A percentile compares a stretch with the other conserved stretches of the same genome.
phyloP scores from a whole-genome alignment of 1,140 invertebrate genomes.

The Drepana arcuata region DNA sequence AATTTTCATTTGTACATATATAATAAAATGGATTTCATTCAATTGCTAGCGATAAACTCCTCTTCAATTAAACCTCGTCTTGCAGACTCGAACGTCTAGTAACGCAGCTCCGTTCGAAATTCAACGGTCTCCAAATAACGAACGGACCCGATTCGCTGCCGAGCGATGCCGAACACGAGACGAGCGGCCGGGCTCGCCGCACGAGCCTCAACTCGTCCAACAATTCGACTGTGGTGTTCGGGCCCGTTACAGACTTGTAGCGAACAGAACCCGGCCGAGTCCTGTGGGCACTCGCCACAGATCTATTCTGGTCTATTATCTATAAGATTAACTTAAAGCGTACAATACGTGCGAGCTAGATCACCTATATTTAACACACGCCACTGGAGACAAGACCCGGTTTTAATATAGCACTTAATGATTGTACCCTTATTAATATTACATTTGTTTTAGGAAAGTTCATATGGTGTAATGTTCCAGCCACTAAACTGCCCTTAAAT shows the following conservation, averaged over 20 bases:
- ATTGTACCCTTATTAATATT: too few relatives aligned
- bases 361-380: background rate
- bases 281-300: slow-evolving; percentile 22
- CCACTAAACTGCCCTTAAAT: background rate
- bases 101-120: slow-evolving; percentile 65
- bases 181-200: slow-evolving; percentile 27
- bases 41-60: background rate
- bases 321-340: slow-evolving; percentile 12
- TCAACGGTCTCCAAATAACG: slow-evolving; percentile 43
- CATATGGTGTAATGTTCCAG: background rate
- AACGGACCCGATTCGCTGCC: slow-evolving; percentile 52
- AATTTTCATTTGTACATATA: background rate
- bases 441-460: background rate
- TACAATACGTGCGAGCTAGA: background rate
- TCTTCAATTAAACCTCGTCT: slow-evolving; percentile 18
- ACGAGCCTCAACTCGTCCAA: slow-evolving; percentile 43
- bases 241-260: slow-evolving; percentile 69
- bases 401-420: too few relatives aligned
- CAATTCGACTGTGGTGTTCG: slow-evolving; percentile 56
- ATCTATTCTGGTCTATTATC: slow-evolving; percentile 36
- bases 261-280: slow-evolving; percentile 35
- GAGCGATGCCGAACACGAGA: slow-evolving; percentile 49
- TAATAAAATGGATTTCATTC: background rate
- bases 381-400: too few relatives aligned
- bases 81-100: slow-evolving; percentile 66